Evolutionary conservation across 2,888 invertebrate species (phyloP), one percentile per base, ranked within the genome.

Genomic region (Caenorhabditis wallacei): DNA sequence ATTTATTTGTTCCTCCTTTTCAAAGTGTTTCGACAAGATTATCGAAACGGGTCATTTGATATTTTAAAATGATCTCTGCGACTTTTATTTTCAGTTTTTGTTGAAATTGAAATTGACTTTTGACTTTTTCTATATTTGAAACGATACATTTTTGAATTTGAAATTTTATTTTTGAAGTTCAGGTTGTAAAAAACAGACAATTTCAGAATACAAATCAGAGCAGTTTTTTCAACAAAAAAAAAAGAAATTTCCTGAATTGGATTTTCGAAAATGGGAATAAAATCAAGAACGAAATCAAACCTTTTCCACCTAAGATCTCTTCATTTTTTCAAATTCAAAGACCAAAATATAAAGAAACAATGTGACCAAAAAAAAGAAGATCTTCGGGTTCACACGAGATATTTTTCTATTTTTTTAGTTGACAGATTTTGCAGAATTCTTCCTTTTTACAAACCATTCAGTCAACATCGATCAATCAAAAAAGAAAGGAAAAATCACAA

Each of bases 11-110:
- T 40, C 40, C 40, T 40, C 40, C 13, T 51, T 51, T 35, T 64
- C 26, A 4, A 46, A 64, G 18, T 35, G 30, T 64, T 64, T 64
- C 64, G 48, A 64, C 63, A 64, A n/a, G 63, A 30, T 64, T 48
- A 48, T 48, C 53, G 48, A 57, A 22, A 76, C 76, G 76, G 76
- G 76, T 76, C 76, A 76, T 76, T 76, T 71, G 30, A 22, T 48
- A 64, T 74, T 30, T 16, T 54, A 22, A 64, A 66, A 64, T 57
- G 74, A 74, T 74, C 74, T 74, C 74, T 64, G 35, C 35, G 74
- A 64, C 56, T 43, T 18, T 11, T 40, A 24, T 56, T 40, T 22
- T 61, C 40, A 16, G 63, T 63, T 61, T 59, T n/a, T n/a, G n/a
- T n/a, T n/a, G n/a, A n/a, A n/a, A n/a, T n/a, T 54, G 30, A 20